Base-by-base conservation (phyloP, 2,888 invertebrate genomes). In the Pristionchus arcanus region DNA sequence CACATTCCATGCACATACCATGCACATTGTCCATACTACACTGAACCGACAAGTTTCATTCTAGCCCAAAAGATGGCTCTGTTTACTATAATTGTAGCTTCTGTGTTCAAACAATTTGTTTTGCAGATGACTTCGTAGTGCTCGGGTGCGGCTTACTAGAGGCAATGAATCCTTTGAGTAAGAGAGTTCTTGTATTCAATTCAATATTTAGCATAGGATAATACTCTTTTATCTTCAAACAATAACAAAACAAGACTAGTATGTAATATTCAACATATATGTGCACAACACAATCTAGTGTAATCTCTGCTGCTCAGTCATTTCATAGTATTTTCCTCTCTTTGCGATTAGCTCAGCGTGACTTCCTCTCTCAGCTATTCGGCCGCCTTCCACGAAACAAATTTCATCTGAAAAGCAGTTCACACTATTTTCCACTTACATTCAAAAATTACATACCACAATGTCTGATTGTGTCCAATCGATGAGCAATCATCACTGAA, bases 381-480 rank as follows among this genome's bases (percentile, higher is more conserved):
- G 42, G 13, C 81, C 81, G 19, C 25, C 42, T 42, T 81, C 81
- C 81, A 81, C 81, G 28, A 49, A 81, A 37, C 81, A 81, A 9
- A 81, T 81, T n/a, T 81, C 81, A 25, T 81, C 81, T 81, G 25
- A 15, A 49, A 25, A 1, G 9, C n/a, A 11, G 5, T 66, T 37
- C 3, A 7, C 63, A 25, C n/a, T 11, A 21, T 63, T n/a, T n/a
- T 3, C 7, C n/a, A n/a, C 25, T 7, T 19, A 3, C 13, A 11
- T 63, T n/a, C n/a, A 4, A 7, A 25, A 49, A 49, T 49, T 25
- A 0, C 55, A 28, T 25, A 85, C 85, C 85, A 31, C 85, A 85
- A 59, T 84, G 55, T 5, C 59, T 28, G n/a, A 85, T 85, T 2
- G 85, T 85, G 19, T 85, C 85, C 31, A 85, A 34, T 85, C 85